These are phyloP conservation scores for Molothrus ater DNA, from an alignment of 2,797 vertebrate species.

Conservation along the genomic window DNA sequence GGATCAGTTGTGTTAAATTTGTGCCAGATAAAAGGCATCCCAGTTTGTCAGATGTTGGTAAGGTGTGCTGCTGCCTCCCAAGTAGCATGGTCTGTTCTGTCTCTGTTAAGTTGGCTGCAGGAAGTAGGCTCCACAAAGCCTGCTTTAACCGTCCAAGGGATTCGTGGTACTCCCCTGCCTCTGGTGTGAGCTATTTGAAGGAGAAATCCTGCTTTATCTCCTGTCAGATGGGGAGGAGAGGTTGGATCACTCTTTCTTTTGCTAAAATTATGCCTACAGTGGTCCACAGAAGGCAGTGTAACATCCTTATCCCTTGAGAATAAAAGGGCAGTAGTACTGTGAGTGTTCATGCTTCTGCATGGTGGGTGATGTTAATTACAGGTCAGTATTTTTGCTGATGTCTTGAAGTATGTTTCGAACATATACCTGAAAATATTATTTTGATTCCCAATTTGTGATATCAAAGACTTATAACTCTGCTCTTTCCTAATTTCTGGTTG, in stretches of 20 bases:
- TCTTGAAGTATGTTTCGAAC: background rate
- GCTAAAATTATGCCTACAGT: background rate
- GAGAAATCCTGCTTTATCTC: background rate
- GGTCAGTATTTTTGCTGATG: background rate
- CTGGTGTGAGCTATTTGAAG: background rate
- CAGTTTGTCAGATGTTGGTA: fast-evolving
- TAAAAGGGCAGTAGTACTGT: background rate
- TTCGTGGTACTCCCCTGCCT: background rate
- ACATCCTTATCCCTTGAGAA: background rate
- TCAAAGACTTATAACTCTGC: background rate
- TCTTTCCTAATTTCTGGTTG: background rate
- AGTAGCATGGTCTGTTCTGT: background rate
- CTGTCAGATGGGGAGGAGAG: background rate
- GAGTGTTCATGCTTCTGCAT: background rate
- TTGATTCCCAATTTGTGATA: background rate
- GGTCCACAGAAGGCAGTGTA: background rate
- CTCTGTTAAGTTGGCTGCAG: background rate
- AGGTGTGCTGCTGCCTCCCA: background rate
- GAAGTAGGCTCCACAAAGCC: background rate
- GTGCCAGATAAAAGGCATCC: fast-evolving
- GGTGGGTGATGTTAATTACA: background rate
- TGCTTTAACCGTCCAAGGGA: background rate
- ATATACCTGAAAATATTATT: background rate
- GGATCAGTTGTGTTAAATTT: background rate
- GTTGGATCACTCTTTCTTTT: background rate